Evolutionary conservation across 2,113 vertebrate species (phyloP).

Genomic region (Rhodinocichla rosea): DNA sequence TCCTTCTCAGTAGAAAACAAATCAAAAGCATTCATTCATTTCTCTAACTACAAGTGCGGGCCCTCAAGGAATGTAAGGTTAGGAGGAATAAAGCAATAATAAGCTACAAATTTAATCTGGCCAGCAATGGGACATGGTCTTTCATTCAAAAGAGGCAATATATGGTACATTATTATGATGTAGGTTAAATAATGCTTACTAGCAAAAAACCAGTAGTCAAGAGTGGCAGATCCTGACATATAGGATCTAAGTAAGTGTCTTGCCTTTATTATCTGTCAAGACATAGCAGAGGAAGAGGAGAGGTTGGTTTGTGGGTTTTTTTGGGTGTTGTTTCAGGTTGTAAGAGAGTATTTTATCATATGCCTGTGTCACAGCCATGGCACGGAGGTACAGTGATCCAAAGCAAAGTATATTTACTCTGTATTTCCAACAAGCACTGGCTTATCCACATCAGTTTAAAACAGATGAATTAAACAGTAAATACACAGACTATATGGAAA

Average conservation of each 20-base stretch:
- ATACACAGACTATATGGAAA: not conserved
- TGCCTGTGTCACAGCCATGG: not conserved
- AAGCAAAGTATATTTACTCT: not conserved
- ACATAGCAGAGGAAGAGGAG: not conserved
- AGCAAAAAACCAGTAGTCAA: not conserved
- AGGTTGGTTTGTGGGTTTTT: not conserved
- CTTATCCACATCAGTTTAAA: not conserved
- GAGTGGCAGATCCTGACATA: not conserved
- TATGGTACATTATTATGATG: not conserved
- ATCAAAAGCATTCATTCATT: not conserved
- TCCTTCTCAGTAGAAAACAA: not conserved
- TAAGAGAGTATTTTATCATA: not conserved
- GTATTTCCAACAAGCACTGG: not conserved
- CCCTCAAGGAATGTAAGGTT: not conserved
- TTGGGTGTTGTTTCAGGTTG: not conserved
- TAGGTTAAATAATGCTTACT: not conserved
- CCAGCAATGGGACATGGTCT: not conserved
- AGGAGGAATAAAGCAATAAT: not conserved
- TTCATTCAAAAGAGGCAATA: not conserved
- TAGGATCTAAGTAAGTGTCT: not conserved
- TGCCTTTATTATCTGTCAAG: not conserved
- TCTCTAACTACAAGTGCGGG: not conserved
- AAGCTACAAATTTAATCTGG: not conserved
- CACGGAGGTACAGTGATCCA: not conserved
- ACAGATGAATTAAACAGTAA: not conserved